Base-by-base conservation (phyloP, 2,113 vertebrate species). In the Delphinus delphis region DNA sequence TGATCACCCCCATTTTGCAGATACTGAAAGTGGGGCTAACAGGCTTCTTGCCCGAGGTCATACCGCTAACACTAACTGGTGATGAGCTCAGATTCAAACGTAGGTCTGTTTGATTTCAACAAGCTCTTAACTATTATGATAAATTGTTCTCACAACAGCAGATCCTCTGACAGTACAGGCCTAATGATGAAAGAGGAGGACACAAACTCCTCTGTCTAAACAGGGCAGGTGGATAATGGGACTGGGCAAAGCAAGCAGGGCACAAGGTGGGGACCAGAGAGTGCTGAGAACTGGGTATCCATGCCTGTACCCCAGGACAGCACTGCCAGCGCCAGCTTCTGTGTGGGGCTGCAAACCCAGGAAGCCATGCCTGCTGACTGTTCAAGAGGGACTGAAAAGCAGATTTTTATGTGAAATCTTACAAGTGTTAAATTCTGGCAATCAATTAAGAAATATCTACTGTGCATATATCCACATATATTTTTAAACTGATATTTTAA, bases 291-390 rank as follows among this genome's bases (percentile, higher is more conserved):
- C 8, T 0, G 1, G 28, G 11, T 0, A 10, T 14, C 55, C 5
- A 1, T 0, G 63, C 21, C 23, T 5, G 62, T 33, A 5, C 3
- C 5, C 1, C 20, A 31, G 6, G 25, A 8, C 3, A 9, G 55
- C 8, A 1, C 23, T 10, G 2, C n/a, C 28, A 47, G 31, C 3
- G 0, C 12, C 38, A 36, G 67, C 36, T 14, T 38, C 38, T n/a
- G 26, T 25, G 31, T 14, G 36, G 44, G 41, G 47, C 53, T 33
- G 65, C 31, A 86, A 23, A 55, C 5, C 31, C 17, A 0, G 15
- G 28, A 8, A 50, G 41, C 28, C 15, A 25, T 6, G 21, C 13
- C 58, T 73, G 44, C 47, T 8, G 9, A 21, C 3, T 55, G 12
- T 6, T 62, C 60, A 38, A 44, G 1, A n/a, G 26, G 9, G 8